These are phyloP conservation scores for Patella pellucida DNA, from an alignment of 2,888 invertebrate species.

Conservation along the genomic window DNA sequence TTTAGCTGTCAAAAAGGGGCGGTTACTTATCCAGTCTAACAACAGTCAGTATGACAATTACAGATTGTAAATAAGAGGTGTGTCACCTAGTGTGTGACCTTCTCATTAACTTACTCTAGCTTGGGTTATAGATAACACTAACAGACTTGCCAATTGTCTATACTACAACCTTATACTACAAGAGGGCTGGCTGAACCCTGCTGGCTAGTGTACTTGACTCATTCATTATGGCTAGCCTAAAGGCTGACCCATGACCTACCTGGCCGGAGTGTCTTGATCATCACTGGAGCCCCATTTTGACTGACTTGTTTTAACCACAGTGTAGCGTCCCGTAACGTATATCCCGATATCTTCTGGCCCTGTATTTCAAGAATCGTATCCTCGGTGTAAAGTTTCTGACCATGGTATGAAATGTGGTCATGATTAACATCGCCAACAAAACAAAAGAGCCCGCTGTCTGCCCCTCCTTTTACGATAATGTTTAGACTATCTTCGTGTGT, in stretches of 20 bases:
- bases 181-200: too few relatives aligned
- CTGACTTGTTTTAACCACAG: conserved; percentile 75
- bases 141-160: too few relatives aligned
- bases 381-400: conserved; percentile 64
- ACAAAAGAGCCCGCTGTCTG: conserved; percentile 71
- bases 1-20: too few relatives aligned
- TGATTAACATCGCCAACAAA: conserved; percentile 62
- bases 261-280: conserved; percentile 73
- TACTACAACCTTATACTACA: too few relatives aligned
- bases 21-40: too few relatives aligned
- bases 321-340: conserved; percentile 74
- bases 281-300: conserved; percentile 74
- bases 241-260: conserved; percentile 65
- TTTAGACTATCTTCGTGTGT: conserved; percentile 71
- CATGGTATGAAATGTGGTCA: conserved; percentile 65
- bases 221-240: too few relatives aligned
- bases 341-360: conserved; percentile 75
- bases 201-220: too few relatives aligned
- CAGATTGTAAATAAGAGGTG: too few relatives aligned
- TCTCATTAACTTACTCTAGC: too few relatives aligned
- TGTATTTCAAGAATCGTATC: conserved; percentile 75
- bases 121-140: too few relatives aligned
- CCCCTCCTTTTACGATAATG: conserved; percentile 73
- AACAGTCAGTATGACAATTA: too few relatives aligned
- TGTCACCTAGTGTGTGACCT: too few relatives aligned